These are phyloP conservation scores for Erebia aethiops DNA, from an alignment of 2,888 invertebrate species.

Conservation along the genomic window DNA sequence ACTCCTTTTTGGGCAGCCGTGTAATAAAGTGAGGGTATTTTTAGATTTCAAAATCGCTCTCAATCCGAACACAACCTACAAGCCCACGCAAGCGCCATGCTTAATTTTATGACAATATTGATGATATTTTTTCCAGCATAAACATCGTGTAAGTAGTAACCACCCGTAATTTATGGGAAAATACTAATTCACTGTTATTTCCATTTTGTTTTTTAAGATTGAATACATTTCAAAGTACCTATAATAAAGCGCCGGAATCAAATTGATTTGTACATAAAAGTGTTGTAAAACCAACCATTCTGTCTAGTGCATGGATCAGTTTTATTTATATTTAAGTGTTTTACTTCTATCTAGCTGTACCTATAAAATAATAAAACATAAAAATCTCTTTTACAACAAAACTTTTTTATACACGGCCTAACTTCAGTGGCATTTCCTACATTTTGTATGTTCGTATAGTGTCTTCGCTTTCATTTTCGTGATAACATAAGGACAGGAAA, in stretches of 20 bases:
- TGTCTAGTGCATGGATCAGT: constrained; percentile 49
- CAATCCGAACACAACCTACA: constrained; percentile 22
- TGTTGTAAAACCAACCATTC: constrained; percentile 52
- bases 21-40: no score
- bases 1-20: no score
- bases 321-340: constrained; percentile 6
- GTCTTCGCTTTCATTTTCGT: no score
- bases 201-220: constrained; percentile 39
- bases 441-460: no score
- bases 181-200: constrained; percentile 40
- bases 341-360: no score
- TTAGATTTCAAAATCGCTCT: constrained; percentile 7
- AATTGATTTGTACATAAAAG: constrained; percentile 32
- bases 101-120: constrained; percentile 38
- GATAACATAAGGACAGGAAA: no score
- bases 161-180: constrained; percentile 36
- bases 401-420: no score
- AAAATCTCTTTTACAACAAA: no score
- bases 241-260: constrained; percentile 34
- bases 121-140: constrained; percentile 38
- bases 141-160: constrained; percentile 41
- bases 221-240: constrained; percentile 41
- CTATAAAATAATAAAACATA: no score
- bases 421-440: no score
- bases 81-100: constrained; percentile 41